These are phyloP conservation scores for Caenorhabditis sinica DNA, from an alignment of 2,888 invertebrate genomes.

Conservation along the genomic window DNA sequence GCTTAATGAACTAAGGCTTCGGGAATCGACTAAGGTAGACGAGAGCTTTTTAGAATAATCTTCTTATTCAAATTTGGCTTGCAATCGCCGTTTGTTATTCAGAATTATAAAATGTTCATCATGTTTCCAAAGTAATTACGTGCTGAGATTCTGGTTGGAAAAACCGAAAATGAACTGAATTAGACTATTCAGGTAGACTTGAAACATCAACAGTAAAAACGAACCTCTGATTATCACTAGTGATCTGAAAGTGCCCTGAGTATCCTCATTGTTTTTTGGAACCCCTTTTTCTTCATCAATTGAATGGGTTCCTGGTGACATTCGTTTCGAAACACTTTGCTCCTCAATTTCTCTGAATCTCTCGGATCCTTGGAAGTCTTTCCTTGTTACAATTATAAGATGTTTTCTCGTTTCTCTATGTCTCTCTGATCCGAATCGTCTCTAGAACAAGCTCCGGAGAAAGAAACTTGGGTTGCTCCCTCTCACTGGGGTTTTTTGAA, in stretches of 20 bases:
- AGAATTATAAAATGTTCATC: too few relatives aligned
- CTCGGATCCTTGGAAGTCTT: conserved; percentile 17
- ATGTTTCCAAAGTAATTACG: too few relatives aligned
- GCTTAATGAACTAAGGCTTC: too few relatives aligned
- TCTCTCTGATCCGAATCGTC: not conserved
- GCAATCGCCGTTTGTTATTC: too few relatives aligned
- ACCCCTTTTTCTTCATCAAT: not conserved
- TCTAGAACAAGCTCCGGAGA: conserved; percentile 16
- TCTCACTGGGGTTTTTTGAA: conserved; percentile 34
- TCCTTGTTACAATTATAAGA: conserved; percentile 47
- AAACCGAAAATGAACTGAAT: too few relatives aligned
- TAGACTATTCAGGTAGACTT: too few relatives aligned
- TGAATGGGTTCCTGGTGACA: not conserved
- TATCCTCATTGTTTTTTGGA: not conserved
- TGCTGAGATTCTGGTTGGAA: too few relatives aligned
- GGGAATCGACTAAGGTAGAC: too few relatives aligned
- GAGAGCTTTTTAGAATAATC: too few relatives aligned
- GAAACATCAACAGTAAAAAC: too few relatives aligned
- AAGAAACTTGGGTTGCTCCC: conserved; percentile 25
- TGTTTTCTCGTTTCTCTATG: conserved; percentile 46
- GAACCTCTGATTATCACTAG: too few relatives aligned
- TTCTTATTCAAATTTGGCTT: too few relatives aligned
- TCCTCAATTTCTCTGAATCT: conserved; percentile 34
- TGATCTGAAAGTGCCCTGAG: not conserved
- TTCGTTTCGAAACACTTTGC: conserved; percentile 44